Evolutionary conservation across 2,797 vertebrate species (phyloP).

Genomic region (Acanthopagrus latus): DNA sequence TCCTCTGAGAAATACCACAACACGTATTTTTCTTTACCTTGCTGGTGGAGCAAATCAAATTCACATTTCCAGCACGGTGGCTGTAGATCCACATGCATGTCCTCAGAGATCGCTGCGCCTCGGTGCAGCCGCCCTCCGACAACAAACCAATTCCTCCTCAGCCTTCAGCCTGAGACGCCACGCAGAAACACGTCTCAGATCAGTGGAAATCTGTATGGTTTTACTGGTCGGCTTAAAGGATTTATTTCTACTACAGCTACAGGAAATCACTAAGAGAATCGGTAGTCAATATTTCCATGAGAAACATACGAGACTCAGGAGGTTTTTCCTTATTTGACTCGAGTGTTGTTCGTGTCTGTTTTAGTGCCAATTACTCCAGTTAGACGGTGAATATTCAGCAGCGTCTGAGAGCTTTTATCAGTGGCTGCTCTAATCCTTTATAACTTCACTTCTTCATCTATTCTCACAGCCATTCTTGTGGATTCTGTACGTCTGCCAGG

Average conservation of each 20-base stretch:
- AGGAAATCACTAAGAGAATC: constrained; percentile 1
- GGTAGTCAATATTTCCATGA: not conserved
- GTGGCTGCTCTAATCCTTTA: constrained; percentile 4
- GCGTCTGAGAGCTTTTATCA: not conserved
- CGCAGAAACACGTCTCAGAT: not conserved
- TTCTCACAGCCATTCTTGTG: not conserved
- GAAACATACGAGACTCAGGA: too few species aligned
- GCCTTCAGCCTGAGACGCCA: not conserved
- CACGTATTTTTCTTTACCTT: too few species aligned
- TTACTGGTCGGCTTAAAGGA: not conserved
- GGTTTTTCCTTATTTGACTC: not conserved
- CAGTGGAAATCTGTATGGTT: constrained; percentile 2
- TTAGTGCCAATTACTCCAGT: not conserved
- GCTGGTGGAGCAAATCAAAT: too few species aligned
- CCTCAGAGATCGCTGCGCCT: not conserved
- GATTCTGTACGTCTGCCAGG: not conserved
- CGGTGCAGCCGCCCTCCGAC: not conserved
- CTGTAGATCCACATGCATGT: not conserved
- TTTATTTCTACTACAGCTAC: not conserved
- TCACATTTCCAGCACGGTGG: not conserved
- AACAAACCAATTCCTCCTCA: constrained; percentile 1
- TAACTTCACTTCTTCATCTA: not conserved
- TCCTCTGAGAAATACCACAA: too few species aligned
- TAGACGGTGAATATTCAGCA: not conserved
- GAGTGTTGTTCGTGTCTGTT: not conserved